Conservation (phyloP, 2,888 invertebrate species). For the Sarcophaga subvicina region DNA sequence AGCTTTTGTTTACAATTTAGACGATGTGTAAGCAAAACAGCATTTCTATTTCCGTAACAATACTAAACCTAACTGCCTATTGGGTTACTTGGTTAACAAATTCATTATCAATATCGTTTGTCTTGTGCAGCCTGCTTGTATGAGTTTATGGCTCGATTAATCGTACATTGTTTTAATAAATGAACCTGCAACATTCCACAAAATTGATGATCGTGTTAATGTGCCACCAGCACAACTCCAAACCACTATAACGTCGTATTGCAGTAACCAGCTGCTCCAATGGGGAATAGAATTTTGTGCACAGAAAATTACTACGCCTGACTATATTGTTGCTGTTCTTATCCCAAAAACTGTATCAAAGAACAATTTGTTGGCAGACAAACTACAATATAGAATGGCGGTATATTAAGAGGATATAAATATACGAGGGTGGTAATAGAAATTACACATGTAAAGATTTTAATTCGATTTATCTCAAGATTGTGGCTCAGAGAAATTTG, state of each 20-base stretch:
- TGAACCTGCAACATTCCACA: slow-evolving; percentile 56
- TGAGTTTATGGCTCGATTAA: slow-evolving; percentile 4
- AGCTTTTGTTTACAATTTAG: too few species aligned
- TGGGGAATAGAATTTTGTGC: background rate
- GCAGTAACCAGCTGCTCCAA: background rate
- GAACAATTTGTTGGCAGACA: slow-evolving; percentile 52
- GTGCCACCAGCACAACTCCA: slow-evolving; percentile 53
- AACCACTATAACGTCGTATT: slow-evolving; percentile 8
- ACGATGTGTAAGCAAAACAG: too few species aligned
- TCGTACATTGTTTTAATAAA: slow-evolving; percentile 59
- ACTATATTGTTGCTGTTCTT: slow-evolving; percentile 19
- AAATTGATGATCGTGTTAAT: slow-evolving; percentile 66
- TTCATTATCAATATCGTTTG: background rate
- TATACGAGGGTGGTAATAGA: background rate
- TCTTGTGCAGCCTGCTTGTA: background rate
- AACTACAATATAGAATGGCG: background rate
- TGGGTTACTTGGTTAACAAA: too few species aligned
- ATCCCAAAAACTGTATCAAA: slow-evolving; percentile 51
- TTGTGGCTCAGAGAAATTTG: too few species aligned
- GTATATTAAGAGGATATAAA: slow-evolving; percentile 4
- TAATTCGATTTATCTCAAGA: background rate
- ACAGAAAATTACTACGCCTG: background rate
- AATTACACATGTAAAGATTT: background rate
- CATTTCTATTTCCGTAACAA: too few species aligned
- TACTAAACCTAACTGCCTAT: too few species aligned